Conservation (phyloP, 2,113 vertebrate genomes). For the Hepsetus odoe region DNA sequence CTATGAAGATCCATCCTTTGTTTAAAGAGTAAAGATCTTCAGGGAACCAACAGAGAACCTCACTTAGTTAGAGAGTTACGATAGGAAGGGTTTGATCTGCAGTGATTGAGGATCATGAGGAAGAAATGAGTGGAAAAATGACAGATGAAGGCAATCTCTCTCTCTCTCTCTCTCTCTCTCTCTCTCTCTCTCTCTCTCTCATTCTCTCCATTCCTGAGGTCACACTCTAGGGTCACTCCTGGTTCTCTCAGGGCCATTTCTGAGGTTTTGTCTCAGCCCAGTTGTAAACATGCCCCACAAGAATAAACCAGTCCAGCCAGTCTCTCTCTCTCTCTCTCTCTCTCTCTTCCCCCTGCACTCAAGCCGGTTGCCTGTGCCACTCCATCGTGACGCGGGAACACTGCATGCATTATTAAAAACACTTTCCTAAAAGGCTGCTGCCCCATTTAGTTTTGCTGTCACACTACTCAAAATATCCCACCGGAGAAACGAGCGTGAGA, state of each 20-base stretch:
- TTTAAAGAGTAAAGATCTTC: too few relatives aligned
- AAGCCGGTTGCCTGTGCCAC: constrained; percentile 43
- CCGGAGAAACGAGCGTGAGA: constrained; percentile 41
- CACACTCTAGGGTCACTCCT: constrained; percentile 62
- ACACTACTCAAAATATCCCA: constrained; percentile 68
- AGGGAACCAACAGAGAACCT: too few relatives aligned
- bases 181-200: constrained; percentile 56
- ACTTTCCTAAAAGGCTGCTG: constrained; percentile 78
- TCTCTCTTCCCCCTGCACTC: constrained; percentile 3
- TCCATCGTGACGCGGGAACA: constrained; percentile 69
- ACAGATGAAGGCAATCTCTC: not conserved
- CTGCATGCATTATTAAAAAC: constrained; percentile 78
- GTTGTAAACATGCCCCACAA: constrained; percentile 54
- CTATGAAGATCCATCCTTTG: too few relatives aligned
- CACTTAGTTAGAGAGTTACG: too few relatives aligned
- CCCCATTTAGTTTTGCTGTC: constrained; percentile 71
- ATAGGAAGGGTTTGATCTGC: too few relatives aligned
- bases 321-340: not conserved
- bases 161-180: constrained; percentile 40
- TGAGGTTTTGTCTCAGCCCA: constrained; percentile 45
- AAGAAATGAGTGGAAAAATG: too few relatives aligned
- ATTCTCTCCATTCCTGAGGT: constrained; percentile 52
- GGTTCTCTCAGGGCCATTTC: constrained; percentile 54
- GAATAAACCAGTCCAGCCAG: not conserved
- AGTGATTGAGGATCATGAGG: too few relatives aligned